Conservation (phyloP, 2,888 invertebrate species). For the Amorpha juglandis region DNA sequence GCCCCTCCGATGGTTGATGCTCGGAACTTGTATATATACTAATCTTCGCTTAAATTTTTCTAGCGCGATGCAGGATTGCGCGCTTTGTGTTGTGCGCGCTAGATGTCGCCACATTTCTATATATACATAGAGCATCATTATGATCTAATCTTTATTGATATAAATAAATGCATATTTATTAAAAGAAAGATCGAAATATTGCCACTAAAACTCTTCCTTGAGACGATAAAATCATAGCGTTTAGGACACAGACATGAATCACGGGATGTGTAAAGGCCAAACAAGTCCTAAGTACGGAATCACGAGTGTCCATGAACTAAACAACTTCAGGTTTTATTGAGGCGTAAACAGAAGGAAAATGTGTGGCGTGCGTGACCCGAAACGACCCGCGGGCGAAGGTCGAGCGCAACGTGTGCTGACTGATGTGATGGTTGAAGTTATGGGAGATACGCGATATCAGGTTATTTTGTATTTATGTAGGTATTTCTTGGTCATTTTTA, state of each 20-base stretch:
- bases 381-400: conserved; percentile 57
- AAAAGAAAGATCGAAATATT: no score
- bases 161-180: no score
- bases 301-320: conserved; percentile 48
- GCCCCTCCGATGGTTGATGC: no score
- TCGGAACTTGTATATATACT: no score
- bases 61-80: no score
- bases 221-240: background rate
- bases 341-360: conserved; percentile 54
- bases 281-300: conserved; percentile 41
- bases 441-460: conserved; percentile 11
- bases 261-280: conserved; percentile 30
- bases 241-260: background rate
- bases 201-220: background rate
- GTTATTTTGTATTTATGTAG: no score
- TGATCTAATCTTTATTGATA: no score
- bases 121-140: no score
- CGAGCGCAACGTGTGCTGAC: conserved; percentile 37
- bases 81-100: no score
- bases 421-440: conserved; percentile 33
- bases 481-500: no score
- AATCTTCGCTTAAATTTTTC: no score
- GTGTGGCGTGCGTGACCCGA: conserved; percentile 48
- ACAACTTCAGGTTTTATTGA: conserved; percentile 43
- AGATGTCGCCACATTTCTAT: no score